Base-by-base conservation (phyloP, 2,888 invertebrate species). In the Pyrrhosoma nymphula region DNA sequence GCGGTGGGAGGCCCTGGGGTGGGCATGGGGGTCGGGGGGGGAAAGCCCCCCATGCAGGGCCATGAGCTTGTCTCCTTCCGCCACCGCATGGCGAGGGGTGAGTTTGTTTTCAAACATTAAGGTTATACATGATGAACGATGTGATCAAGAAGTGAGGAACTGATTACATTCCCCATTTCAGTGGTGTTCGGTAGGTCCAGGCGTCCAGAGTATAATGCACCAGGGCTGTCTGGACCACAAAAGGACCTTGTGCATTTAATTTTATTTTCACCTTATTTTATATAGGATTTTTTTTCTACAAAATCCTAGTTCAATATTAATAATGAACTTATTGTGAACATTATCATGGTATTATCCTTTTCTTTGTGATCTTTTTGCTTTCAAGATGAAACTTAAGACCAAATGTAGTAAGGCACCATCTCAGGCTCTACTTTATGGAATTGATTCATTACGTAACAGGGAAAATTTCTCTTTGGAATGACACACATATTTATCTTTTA, bases 31-130 rank as follows among this genome's bases (percentile, higher is more conserved):
- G 69, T 93, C 26, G 93, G 93, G 69, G 93, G 93, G 93, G 93
- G 93, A 47, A 93, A 96, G 95, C 95, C 96, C 93, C 93, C 93
- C 47, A 69, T 93, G 60, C 93, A 93, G 93, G 93, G 96, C 90
- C 96, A 96, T 97, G 98, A 97, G 96, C 96, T 97, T 93, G 97
- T 97, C 96, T 97, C 97, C 75, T 97, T 97, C 96, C 97, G 97
- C 96, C 97, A 97, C 96, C 97, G 97, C 96, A 97, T 97, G 97
- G 96, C 96, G 95, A 95, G 97, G 96, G 97, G 97, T 95, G 35
- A 95, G 95, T 89, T 47, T 16, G 20, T 89, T 95, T 69, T 60
- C 20, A 20, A 60, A 20, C 82, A 82, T 8, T 82, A 82, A 6
- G 30, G 35, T 35, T 35, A 47, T 47, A 47, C 8, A 82, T 14